Evolutionary conservation across 2,113 vertebrate species (phyloP).

Genomic region (Percina caprodes): DNA sequence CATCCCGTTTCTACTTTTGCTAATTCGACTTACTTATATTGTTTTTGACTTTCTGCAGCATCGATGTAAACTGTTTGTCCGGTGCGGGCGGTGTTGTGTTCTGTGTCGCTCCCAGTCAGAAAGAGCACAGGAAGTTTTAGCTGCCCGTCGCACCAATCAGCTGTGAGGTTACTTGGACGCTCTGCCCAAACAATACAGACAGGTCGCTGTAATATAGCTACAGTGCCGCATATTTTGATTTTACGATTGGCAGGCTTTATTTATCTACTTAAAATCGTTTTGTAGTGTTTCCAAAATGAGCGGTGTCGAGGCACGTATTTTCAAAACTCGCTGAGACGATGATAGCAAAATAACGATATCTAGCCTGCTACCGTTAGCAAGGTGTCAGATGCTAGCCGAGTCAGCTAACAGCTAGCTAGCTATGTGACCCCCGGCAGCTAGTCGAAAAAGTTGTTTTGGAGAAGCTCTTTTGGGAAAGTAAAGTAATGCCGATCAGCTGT

Average conservation of each 20-base stretch:
- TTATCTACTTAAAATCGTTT: neutral
- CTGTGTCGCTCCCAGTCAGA: neutral
- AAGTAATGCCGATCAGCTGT: neutral
- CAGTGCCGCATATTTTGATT: neutral
- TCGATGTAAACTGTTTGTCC: neutral
- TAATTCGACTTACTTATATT: neutral
- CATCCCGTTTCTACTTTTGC: neutral
- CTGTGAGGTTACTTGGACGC: conserved; percentile 44
- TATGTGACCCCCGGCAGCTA: conserved; percentile 26
- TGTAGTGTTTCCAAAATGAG: neutral
- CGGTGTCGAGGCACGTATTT: neutral
- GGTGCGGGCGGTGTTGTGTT: neutral
- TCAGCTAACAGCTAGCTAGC: conserved; percentile 39
- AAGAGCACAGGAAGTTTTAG: conserved; percentile 48
- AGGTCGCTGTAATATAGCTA: neutral
- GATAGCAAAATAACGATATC: conserved; percentile 3
- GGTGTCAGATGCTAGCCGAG: conserved; percentile 48
- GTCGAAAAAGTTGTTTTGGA: conserved; percentile 29
- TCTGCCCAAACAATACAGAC: conserved; percentile 52
- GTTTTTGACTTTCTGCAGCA: neutral
- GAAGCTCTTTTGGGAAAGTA: neutral
- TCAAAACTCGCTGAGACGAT: neutral
- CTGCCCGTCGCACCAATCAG: conserved; percentile 65
- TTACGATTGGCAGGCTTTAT: neutral
- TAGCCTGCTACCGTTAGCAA: conserved; percentile 42